A percentile compares a stretch with the other conserved stretches of the same genome.
phyloP scores from a whole-genome alignment of 2,888 invertebrate species.

The Acanthosepion pharaonis region DNA sequence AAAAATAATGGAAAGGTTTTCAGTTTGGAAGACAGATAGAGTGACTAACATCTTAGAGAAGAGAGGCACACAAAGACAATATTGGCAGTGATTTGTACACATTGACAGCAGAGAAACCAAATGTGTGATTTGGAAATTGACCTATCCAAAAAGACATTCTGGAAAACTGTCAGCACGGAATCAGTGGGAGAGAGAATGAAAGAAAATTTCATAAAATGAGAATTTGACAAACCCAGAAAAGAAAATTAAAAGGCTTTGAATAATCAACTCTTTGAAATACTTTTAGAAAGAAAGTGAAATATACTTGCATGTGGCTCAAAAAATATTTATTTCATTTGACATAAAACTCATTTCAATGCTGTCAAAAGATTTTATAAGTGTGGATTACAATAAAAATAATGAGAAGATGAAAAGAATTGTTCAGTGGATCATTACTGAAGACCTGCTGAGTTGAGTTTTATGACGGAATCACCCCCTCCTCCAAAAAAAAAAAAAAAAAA shows the following conservation, averaged over 20 bases:
- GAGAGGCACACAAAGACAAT: neutral
- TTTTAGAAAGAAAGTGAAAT: neutral
- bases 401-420: too few species aligned
- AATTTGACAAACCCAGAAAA: neutral
- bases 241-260: neutral
- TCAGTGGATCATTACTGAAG: neutral
- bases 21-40: neutral
- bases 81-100: neutral
- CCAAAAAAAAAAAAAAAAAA: neutral
- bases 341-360: too few species aligned
- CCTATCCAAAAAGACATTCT: neutral
- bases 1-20: neutral
- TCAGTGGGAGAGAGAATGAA: neutral
- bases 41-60: neutral
- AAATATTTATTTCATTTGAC: neutral
- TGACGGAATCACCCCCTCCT: neutral
- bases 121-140: neutral
- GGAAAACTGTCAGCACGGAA: neutral
- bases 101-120: neutral
- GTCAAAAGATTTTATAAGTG: too few species aligned
- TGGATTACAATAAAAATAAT: too few species aligned
- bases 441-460: neutral
- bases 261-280: neutral
- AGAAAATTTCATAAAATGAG: neutral
- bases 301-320: neutral